These are phyloP conservation scores for Labia minor DNA, from an alignment of 2,888 invertebrate genomes.

Conservation along the genomic window DNA sequence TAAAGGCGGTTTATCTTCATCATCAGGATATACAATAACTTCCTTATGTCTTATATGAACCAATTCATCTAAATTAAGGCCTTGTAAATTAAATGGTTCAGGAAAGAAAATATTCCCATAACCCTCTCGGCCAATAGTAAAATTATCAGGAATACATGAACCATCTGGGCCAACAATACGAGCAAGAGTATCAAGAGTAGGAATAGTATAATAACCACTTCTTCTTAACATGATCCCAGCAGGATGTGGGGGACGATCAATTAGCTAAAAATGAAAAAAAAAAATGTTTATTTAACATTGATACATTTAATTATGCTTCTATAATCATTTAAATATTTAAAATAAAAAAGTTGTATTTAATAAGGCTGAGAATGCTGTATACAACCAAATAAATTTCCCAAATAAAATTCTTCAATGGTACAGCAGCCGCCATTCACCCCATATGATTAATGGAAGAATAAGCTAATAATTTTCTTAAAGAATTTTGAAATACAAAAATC, in stretches of 20 bases:
- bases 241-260: conserved; percentile 45
- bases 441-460: no score
- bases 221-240: conserved; percentile 67
- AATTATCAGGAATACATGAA: conserved; percentile 70
- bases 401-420: no score
- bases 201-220: conserved; percentile 84
- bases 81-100: conserved; percentile 72
- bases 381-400: no score
- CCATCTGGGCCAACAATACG: conserved; percentile 62
- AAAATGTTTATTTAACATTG: no score
- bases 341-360: no score
- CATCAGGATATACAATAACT: conserved; percentile 89
- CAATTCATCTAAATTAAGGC: conserved; percentile 76
- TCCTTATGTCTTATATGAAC: conserved; percentile 91
- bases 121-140: conserved; percentile 78
- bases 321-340: no score
- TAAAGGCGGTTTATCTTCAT: conserved; percentile 71
- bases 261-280: background rate
- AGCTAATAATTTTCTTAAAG: no score
- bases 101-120: conserved; percentile 85
- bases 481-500: no score
- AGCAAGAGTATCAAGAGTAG: conserved; percentile 68
- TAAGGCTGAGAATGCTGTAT: no score
- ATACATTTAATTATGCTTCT: no score
- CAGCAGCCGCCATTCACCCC: no score